Base-by-base conservation (phyloP, 2,113 vertebrate species). In the Lipotes vexillifer region DNA sequence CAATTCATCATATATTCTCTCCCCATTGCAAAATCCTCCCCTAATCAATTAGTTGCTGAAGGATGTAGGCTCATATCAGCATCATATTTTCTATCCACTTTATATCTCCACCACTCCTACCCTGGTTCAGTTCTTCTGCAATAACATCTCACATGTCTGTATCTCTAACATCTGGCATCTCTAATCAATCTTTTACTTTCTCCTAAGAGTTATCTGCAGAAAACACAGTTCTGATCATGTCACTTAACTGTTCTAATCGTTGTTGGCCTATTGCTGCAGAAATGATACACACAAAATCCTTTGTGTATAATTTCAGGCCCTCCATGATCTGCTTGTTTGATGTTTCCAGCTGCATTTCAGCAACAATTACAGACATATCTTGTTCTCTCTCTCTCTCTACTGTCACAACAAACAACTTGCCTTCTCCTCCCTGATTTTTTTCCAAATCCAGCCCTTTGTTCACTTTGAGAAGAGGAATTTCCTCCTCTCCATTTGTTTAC, bases 361-460 rank as follows among this genome's bases (percentile, higher is more conserved):
- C 66, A 72, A 5, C 44, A 36, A 23, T 55, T 71, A 72, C 13
- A 72, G 29, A 55, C 5, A 12, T 75, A 44, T 23, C 57, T 46
- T 2, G 1, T 27, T 27, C 33, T 80, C 77, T 25, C 33, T 80
- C 49, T 41, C 49, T 36, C 41, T 59, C 3, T 1, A 55, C 21
- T 71, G 25, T 88, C 49, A 88, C 38, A 83, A 23, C 11, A 14
- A 81, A 66, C 59, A 61, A 31, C 84, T 93, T 88, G 25, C 20
- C 68, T 83, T 88, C 83, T 68, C 69, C 33, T 96, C 57, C 46
- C 88, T 81, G 57, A 38, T 82, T 82, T 93, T 93, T 85, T 89
- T 61, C 77, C 41, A 93, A 29, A 84, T 59, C 13, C 33, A 61
- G 29, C 18, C 21, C 49, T 93, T 75, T 69, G 31, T 46, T 52